Evolutionary conservation across 1,140 invertebrate species (phyloP).

Genomic region (Vollenhovia emeryi): DNA sequence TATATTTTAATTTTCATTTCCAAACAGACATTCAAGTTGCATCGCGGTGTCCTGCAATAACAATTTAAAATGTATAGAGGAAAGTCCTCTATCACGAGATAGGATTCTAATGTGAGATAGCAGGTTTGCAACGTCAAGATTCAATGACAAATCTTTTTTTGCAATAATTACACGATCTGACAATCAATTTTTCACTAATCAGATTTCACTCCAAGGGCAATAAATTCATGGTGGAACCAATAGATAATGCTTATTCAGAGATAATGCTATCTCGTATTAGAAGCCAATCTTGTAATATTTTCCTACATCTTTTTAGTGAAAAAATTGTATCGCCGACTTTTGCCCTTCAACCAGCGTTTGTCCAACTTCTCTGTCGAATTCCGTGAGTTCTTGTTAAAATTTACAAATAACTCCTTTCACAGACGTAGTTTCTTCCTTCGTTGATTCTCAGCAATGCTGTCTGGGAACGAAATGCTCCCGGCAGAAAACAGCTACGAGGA

Average conservation of each 20-base stretch:
- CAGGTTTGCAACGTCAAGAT: too few relatives aligned
- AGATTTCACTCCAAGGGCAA: too few relatives aligned
- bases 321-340: background rate
- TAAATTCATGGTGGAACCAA: too few relatives aligned
- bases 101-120: too few relatives aligned
- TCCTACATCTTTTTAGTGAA: background rate
- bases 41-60: background rate
- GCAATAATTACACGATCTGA: too few relatives aligned
- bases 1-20: background rate
- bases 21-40: background rate
- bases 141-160: too few relatives aligned
- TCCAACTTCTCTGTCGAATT: background rate
- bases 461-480: background rate
- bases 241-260: too few relatives aligned
- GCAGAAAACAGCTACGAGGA: background rate
- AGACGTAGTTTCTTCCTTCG: background rate
- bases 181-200: too few relatives aligned
- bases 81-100: too few relatives aligned
- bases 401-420: background rate
- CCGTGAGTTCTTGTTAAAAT: background rate
- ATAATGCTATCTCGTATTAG: too few relatives aligned
- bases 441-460: background rate
- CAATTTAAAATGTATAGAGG: background rate
- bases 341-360: background rate
- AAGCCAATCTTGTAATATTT: too few relatives aligned